Conservation (phyloP, 2,113 vertebrate species). For the Melanocharis versteri region DNA sequence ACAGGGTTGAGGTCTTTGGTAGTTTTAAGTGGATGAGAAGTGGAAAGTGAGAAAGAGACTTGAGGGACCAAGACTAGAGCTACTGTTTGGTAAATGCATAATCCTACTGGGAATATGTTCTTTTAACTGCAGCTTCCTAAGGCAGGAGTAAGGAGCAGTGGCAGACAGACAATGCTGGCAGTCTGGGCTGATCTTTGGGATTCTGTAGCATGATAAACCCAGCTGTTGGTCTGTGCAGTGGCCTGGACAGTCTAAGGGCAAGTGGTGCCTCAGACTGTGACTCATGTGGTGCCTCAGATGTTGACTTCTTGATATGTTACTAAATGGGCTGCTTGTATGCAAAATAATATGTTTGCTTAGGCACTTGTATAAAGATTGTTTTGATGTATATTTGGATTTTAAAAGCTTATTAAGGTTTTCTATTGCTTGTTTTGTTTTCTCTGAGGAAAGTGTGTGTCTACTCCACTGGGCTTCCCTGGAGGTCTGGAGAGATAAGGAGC, state of each 20-base stretch:
- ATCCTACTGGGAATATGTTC: not conserved
- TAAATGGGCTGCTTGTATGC: not conserved
- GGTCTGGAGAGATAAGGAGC: not conserved
- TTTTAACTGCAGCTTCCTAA: not conserved
- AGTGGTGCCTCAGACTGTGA: not conserved
- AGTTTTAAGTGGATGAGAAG: not conserved
- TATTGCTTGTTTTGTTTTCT: not conserved
- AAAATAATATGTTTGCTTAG: not conserved
- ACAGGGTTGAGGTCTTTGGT: not conserved
- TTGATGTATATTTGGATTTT: not conserved
- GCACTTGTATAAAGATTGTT: not conserved
- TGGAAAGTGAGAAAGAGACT: not conserved
- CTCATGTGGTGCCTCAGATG: not conserved
- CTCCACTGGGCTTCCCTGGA: not conserved
- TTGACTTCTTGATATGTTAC: not conserved
- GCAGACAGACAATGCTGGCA: not conserved
- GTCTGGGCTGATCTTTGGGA: not conserved
- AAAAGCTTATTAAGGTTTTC: not conserved
- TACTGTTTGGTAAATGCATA: not conserved
- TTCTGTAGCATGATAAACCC: not conserved
- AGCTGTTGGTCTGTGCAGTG: accelerated
- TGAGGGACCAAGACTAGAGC: not conserved
- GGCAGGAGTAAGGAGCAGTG: not conserved
- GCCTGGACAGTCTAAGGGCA: not conserved
- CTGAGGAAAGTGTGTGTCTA: not conserved